Conservation (phyloP, 1,140 invertebrate species). For the Meloidogyne floridensis region DNA sequence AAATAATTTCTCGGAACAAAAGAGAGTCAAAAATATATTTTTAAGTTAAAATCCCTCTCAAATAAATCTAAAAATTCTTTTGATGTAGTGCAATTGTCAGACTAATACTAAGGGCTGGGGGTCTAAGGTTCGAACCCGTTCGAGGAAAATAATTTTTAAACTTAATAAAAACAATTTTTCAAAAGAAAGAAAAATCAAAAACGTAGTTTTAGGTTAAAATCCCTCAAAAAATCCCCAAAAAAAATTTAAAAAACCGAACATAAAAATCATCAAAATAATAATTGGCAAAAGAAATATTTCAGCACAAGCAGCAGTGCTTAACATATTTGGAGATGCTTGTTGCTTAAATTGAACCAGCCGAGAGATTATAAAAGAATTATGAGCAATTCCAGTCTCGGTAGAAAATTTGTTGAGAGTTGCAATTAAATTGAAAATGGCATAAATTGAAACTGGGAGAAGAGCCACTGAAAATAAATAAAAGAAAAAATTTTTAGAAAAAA, state of each 20-base stretch:
- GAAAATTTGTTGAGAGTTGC: conserved; percentile 38
- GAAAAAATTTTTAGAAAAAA: conserved; percentile 19
- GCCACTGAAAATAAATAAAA: conserved; percentile 44
- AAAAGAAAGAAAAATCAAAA: no score
- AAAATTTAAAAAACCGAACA: conserved; percentile 73
- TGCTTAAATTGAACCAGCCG: conserved; percentile 66
- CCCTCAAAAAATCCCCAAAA: background rate
- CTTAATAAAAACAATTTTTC: no score
- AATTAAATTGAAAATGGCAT: conserved; percentile 43
- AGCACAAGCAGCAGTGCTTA: conserved; percentile 81
- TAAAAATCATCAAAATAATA: conserved; percentile 79
- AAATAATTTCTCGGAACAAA: background rate
- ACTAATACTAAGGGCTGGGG: no score
- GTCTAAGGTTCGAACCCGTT: no score
- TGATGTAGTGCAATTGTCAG: no score
- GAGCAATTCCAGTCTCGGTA: conserved; percentile 37
- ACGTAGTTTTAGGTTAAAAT: no score
- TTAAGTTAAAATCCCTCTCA: no score
- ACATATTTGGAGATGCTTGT: conserved; percentile 80
- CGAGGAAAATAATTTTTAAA: no score
- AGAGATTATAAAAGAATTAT: background rate
- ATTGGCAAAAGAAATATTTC: conserved; percentile 91
- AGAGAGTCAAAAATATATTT: no score
- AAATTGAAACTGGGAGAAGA: conserved; percentile 44
- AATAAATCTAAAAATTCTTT: no score